Conservation (phyloP, 92 coral and sea anemone species). For the Zoanthus sansibaricus region DNA sequence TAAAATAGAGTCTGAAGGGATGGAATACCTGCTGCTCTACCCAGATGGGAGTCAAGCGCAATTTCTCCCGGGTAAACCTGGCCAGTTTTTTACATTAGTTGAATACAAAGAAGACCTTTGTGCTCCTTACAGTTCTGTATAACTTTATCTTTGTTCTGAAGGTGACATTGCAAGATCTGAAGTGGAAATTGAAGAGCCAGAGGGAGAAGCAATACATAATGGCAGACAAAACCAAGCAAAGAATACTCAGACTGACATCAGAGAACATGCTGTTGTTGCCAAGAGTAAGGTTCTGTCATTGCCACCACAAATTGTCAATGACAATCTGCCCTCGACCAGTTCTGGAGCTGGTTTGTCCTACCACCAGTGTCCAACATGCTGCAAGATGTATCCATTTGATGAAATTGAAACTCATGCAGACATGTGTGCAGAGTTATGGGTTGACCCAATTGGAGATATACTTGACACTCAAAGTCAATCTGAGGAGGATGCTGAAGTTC, state of each 20-base stretch:
- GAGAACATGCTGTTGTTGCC: constrained; percentile 28
- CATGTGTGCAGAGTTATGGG: constrained; percentile 46
- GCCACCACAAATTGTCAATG: constrained; percentile 18
- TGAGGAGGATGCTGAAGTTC: constrained; percentile 49
- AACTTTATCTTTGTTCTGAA: constrained; percentile 46
- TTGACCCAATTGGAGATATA: constrained; percentile 54
- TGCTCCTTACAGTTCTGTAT: constrained; percentile 44
- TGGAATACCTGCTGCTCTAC: constrained; percentile 41
- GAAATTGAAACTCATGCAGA: constrained; percentile 44
- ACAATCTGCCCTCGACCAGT: constrained; percentile 17
- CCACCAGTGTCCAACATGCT: constrained; percentile 50
- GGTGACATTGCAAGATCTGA: constrained; percentile 25
- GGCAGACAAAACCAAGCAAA: constrained; percentile 21
- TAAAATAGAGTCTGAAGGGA: constrained; percentile 14
- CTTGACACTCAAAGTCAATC: constrained; percentile 38
- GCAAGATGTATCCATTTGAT: constrained; percentile 36
- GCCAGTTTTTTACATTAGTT: constrained; percentile 29
- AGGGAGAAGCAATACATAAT: constrained; percentile 24
- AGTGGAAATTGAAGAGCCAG: constrained; percentile 28
- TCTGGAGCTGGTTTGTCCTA: constrained; percentile 26
- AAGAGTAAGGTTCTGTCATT: constrained; percentile 19
- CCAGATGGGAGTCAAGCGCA: constrained; percentile 42
- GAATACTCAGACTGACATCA: constrained; percentile 20
- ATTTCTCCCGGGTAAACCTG: constrained; percentile 42
- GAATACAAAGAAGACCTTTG: constrained; percentile 20